Percentiles rank a stretch among this genome's conserved stretches.
Evolutionary conservation across 2,888 invertebrate genomes (phyloP).

Genomic region (Pachymerium ferrugineum): DNA sequence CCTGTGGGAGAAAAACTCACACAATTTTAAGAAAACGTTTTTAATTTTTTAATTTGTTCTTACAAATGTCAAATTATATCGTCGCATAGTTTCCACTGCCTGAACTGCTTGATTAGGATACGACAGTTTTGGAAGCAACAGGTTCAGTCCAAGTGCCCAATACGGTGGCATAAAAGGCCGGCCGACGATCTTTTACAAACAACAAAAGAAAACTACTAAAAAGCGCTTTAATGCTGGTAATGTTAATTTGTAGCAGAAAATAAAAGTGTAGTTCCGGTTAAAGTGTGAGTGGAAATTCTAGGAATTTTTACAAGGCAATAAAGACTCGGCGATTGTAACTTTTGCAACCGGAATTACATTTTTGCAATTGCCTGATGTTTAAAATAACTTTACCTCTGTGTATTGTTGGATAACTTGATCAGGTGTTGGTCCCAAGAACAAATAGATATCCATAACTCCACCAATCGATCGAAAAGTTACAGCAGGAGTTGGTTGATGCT

Average conservation of each 20-base stretch:
- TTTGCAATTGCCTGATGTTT: too few species aligned
- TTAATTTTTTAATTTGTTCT: not conserved
- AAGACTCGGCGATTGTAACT: too few species aligned
- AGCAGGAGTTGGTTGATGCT: constrained; percentile 52
- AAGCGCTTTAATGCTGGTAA: too few species aligned
- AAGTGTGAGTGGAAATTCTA: too few species aligned
- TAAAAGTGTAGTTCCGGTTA: too few species aligned
- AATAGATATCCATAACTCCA: constrained; percentile 50
- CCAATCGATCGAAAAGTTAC: constrained; percentile 57
- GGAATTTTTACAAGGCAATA: too few species aligned
- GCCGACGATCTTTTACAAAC: constrained; percentile 35
- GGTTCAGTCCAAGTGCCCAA: constrained; percentile 51
- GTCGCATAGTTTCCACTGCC: constrained; percentile 24
- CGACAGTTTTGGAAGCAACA: constrained; percentile 42
- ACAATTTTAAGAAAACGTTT: not conserved
- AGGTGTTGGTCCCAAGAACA: constrained; percentile 54
- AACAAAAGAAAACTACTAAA: too few species aligned
- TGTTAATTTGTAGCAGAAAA: too few species aligned
- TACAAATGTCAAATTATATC: not conserved
- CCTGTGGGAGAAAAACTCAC: not conserved
- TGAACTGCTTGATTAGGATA: not conserved
- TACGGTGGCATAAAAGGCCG: constrained; percentile 44
- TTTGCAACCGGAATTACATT: too few species aligned
- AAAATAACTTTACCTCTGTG: constrained; percentile 36
- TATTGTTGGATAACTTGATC: constrained; percentile 50